These are phyloP conservation scores for Hippocampus barbouri DNA, from an alignment of 2,113 vertebrate species.

Conservation along the genomic window DNA sequence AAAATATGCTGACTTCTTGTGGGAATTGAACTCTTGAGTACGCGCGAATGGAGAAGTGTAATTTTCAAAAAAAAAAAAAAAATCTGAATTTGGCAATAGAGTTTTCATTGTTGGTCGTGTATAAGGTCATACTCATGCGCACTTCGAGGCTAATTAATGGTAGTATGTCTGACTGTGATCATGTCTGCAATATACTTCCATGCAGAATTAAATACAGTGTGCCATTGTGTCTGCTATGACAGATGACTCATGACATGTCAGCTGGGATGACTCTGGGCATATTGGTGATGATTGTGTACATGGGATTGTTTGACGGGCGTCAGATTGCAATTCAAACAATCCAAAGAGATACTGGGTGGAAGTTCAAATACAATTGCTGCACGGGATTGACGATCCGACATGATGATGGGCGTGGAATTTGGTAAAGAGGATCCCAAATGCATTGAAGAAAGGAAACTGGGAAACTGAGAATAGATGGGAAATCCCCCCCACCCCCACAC, in stretches of 20 bases:
- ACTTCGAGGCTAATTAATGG: background rate
- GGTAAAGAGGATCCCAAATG: background rate
- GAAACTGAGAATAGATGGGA: background rate
- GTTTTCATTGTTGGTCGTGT: too few relatives aligned
- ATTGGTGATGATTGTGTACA: background rate
- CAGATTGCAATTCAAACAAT: conserved; percentile 1
- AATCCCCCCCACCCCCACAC: background rate
- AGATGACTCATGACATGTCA: conserved; percentile 3
- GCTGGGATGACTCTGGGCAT: background rate
- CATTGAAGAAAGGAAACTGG: background rate
- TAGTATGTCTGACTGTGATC: background rate
- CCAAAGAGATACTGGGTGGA: conserved; percentile 1
- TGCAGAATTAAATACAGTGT: background rate
- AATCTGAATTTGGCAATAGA: too few relatives aligned
- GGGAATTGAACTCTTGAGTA: too few relatives aligned
- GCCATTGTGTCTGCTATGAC: background rate
- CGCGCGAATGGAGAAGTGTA: too few relatives aligned
- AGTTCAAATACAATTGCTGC: background rate
- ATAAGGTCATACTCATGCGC: background rate
- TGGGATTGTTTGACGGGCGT: background rate
- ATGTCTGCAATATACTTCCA: background rate
- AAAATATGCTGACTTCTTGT: too few relatives aligned
- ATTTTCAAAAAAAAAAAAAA: too few relatives aligned
- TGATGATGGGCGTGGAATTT: background rate
- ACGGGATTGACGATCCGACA: background rate